A percentile compares a stretch with the other conserved stretches of the same genome.
phyloP scores from a whole-genome alignment of 1,140 invertebrate species.

The Drosophila virilis region DNA sequence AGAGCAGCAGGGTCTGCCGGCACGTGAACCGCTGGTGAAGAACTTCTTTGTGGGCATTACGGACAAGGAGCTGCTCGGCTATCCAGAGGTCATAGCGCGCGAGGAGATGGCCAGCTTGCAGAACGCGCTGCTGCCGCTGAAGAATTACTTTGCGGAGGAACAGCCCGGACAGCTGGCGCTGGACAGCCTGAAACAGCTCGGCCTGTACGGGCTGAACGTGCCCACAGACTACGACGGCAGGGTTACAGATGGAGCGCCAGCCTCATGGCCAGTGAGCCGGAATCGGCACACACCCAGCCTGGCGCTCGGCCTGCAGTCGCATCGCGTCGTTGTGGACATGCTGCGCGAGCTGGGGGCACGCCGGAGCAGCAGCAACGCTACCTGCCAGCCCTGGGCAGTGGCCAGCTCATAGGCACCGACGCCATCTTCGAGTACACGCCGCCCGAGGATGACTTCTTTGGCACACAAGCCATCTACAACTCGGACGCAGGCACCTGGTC shows the following conservation, averaged over 20 bases:
- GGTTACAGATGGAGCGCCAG: slow-evolving; percentile 85
- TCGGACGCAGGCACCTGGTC: slow-evolving; percentile 79
- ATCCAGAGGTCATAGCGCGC: slow-evolving; percentile 87
- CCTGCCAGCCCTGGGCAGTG: slow-evolving; percentile 84
- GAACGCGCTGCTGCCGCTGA: slow-evolving; percentile 84
- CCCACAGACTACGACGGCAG: slow-evolving; percentile 77
- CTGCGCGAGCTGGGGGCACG: slow-evolving; percentile 84
- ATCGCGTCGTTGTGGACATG: slow-evolving; percentile 84
- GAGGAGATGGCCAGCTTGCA: slow-evolving; percentile 87
- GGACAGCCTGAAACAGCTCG: slow-evolving; percentile 56
- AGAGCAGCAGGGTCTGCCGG: slow-evolving; percentile 75
- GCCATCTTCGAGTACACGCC: slow-evolving; percentile 84
- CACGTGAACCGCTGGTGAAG: slow-evolving; percentile 86
- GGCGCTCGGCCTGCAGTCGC: slow-evolving; percentile 84
- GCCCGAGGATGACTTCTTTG: slow-evolving; percentile 74
- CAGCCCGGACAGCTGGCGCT: slow-evolving; percentile 17
- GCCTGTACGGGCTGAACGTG: slow-evolving; percentile 83
- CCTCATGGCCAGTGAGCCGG: slow-evolving; percentile 85
- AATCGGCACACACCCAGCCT: slow-evolving; percentile 80
- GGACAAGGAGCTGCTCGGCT: slow-evolving; percentile 87
- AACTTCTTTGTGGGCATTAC: slow-evolving; percentile 87
- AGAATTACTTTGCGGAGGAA: slow-evolving; percentile 62
- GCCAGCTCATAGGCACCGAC: slow-evolving; percentile 84
- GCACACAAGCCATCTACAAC: slow-evolving; percentile 68
- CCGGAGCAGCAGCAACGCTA: slow-evolving; percentile 85